Conservation (phyloP, 2,888 invertebrate species). For the Coenonympha arcania region DNA sequence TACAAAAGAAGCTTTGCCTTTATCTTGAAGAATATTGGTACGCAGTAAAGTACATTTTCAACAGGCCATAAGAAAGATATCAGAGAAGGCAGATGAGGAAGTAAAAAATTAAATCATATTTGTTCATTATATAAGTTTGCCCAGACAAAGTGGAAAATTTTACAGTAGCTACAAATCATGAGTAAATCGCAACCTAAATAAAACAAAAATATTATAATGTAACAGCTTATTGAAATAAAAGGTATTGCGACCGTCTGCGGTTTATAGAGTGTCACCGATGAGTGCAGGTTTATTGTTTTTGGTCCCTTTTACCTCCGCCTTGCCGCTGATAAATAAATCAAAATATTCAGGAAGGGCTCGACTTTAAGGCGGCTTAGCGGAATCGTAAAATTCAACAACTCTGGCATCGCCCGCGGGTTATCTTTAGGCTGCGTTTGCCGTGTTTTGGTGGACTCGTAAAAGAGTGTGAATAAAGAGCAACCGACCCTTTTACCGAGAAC, state of each 20-base stretch:
- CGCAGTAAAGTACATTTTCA: background rate
- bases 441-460: slow-evolving; percentile 70
- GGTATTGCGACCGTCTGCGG: slow-evolving; percentile 1
- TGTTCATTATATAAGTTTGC: too few relatives aligned
- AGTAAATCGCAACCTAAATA: background rate
- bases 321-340: slow-evolving; percentile 73
- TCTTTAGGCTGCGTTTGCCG: slow-evolving; percentile 61
- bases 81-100: too few relatives aligned
- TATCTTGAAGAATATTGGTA: slow-evolving; percentile 6
- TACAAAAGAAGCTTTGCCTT: slow-evolving; percentile 10
- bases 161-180: background rate
- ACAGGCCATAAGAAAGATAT: too few relatives aligned
- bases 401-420: slow-evolving; percentile 65
- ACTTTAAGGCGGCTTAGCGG: slow-evolving; percentile 73
- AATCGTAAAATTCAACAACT: slow-evolving; percentile 74
- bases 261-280: slow-evolving; percentile 33
- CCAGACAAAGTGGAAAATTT: too few relatives aligned
- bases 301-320: slow-evolving; percentile 64
- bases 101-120: too few relatives aligned
- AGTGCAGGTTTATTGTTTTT: slow-evolving; percentile 67
- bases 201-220: too few relatives aligned
- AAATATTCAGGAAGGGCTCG: slow-evolving; percentile 74
- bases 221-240: slow-evolving; percentile 6
- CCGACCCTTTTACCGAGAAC: slow-evolving; percentile 61
- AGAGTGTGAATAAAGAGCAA: slow-evolving; percentile 70